Evolutionary conservation across 2,113 vertebrate genomes (phyloP), one percentile per base, ranked within the genome.

Genomic region (Spilogale gracilis): DNA sequence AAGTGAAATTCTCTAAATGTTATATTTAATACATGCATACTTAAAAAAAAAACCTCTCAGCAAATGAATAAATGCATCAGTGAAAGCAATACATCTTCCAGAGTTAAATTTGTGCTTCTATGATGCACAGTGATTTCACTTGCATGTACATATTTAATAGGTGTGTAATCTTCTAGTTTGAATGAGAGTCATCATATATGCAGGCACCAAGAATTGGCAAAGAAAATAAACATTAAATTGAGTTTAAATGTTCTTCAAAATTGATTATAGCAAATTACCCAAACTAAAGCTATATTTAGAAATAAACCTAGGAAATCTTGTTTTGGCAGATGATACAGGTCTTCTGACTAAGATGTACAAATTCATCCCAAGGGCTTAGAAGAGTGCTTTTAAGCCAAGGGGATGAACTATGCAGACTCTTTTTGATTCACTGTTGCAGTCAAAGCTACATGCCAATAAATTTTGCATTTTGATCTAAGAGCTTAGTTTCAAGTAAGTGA

Each of bases 171-270:
- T 97, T 97, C 96, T 96, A 93, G 73, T 97, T 96, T 98, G 97
- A 97, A 98, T 98, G 96, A 97, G 97, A 97, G 93, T 98, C 96
- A 98, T 97, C 97, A 97, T 91, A 95, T 97, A 98, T 95, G 96
- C 97, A 97, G 90, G 83, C 92, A 56, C 76, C 54, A 96, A 96
- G 96, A 97, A 96, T 50, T 97, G 92, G 97, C 96, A 97, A 98
- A 95, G 97, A 98, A 98, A 97, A 98, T 97, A 98, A 98, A 98
- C 95, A 97, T 97, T 97, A 97, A 97, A 97, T 96, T 96, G 96
- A 96, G 85, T 98, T 96, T 97, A 97, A 97, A 98, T 97, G 96
- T 97, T 97, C 98, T 98, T 97, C 97, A 97, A 98, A 98, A 98
- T 98, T 97, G 97, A 98, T 98, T 97, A 97, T 96, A 97, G 96